These are phyloP conservation scores for Ommatoiulus sabulosus DNA, from an alignment of 2,888 invertebrate species.

Conservation along the genomic window DNA sequence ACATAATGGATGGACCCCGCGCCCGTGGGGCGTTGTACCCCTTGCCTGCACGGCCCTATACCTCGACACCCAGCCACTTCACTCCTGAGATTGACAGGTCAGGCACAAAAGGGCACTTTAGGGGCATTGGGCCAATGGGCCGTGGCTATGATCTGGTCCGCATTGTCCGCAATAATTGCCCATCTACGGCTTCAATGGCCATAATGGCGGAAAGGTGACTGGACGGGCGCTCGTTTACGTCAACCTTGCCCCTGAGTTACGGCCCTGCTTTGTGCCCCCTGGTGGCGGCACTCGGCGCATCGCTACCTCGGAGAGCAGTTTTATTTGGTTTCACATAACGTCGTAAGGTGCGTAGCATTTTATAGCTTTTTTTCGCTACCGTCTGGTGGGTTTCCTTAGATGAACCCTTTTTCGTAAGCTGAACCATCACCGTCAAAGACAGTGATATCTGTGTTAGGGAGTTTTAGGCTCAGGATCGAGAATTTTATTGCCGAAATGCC, in stretches of 20 bases:
- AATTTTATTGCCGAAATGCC: background rate
- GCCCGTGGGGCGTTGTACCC: background rate
- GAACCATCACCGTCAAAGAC: background rate
- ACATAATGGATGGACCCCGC: conserved; percentile 46
- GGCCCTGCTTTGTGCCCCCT: background rate
- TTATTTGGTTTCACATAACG: background rate
- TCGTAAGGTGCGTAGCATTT: background rate
- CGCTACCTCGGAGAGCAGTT: background rate
- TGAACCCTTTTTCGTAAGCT: background rate
- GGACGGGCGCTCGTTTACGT: conserved; percentile 38
- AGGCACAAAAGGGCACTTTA: conserved; percentile 41
- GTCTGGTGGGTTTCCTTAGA: conserved; percentile 1
- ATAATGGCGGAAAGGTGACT: background rate
- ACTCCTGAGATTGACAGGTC: conserved; percentile 32
- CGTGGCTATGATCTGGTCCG: conserved; percentile 30
- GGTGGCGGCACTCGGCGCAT: background rate
- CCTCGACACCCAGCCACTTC: conserved; percentile 33
- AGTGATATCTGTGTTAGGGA: background rate
- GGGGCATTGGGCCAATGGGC: conserved; percentile 48
- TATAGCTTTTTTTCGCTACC: conserved; percentile 38
- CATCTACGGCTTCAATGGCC: conserved; percentile 33
- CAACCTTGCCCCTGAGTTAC: background rate
- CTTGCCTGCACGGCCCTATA: conserved; percentile 21
- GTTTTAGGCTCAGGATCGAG: background rate
- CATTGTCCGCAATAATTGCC: conserved; percentile 42